Base-by-base conservation (phyloP, 2,888 invertebrate genomes). In the Ypsolopha sequella region DNA sequence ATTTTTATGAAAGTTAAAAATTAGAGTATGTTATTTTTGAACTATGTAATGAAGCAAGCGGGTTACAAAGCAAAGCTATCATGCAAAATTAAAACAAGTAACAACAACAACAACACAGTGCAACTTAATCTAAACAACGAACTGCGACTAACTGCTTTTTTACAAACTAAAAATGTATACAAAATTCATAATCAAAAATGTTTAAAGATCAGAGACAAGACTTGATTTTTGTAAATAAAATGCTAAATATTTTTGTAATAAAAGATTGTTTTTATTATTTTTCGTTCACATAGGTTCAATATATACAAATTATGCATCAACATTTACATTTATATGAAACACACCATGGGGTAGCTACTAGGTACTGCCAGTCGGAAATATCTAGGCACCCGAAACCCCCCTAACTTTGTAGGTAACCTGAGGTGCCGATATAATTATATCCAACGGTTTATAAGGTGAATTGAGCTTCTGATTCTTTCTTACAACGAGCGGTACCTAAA, bases 231-330 rank as follows among this genome's bases (percentile, higher is more conserved):
- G 57, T 55, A 80, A 84, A 84, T 81, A 66, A 82, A 84, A 84
- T 73, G 65, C 70, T 75, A 62, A 58, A 56, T 68, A 55, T 66
- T 76, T 84, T 84, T 81, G 78, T 84, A 81, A 76, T 84, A 85
- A 85, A 86, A 80, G 70, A 63, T 76, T 72, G 68, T 76, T 80
- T 78, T 82, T 80, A 78, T 82, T 81, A 70, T 71, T 66, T 69
- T 73, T 67, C 74, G 70, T 82, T 82, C 81, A 84, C 81, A 85
- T 80, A 71, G 66, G 68, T 79, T 82, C 85, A 76, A 81, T 86
- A 86, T 86, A 86, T 86, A 86, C 85, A 86, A 78, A 85, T 84
- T 77, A 80, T 74, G 70, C 68, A 68, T 75, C 68, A 80, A 80
- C 80, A 84, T 85, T 81, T 84, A 85, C 82, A 81, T 67, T 71